Base-by-base conservation (phyloP, 2,888 invertebrate species). In the Hirtodrosophila cameraria region DNA sequence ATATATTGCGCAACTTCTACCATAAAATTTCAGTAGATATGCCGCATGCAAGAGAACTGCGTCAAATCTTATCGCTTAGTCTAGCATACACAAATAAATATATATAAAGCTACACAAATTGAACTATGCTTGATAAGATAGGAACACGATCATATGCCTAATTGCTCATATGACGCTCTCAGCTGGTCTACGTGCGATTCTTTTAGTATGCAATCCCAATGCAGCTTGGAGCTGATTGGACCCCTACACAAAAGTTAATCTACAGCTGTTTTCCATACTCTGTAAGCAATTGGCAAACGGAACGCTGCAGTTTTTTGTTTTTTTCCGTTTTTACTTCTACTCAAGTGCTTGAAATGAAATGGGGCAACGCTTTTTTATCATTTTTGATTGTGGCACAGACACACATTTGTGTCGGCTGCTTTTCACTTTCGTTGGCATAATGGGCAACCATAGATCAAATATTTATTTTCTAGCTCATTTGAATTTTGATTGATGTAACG, bases 401-500 rank as follows among this genome's bases (percentile, higher is more conserved):
- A 27, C 5, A 23, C 35, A 53, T 42, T 36, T 11, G 27, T 35
- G 18, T 20, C 36, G 28, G 36, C 49, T 30, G 57, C 50, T 60
- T 71, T 74, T 80, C 80, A 79, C 80, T 83, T 80, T 83, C 64
- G 11, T 64, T 62, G 5, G 35, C n/a, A 36, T 33, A 58, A 53
- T 55, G 48, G 18, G n/a, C 52, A 18, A 31, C 45, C 48, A 61
- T 73, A 63, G 55, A 73, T 60, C 59, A 69, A n/a, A n/a, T 46
- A 58, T 25, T 46, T 38, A 55, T 31, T 70, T 60, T 57, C 39
- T 30, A 59, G 64, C 63, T 67, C 61, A 79, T 67, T 80, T 65
- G 45, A 46, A 69, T 72, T 67, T 67, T 72, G 83, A 77, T 80
- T 67, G 72, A 83, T 80, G 83, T 74, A 82, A 70, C 79, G 62